phyloP scores from a whole-genome alignment of 2,113 vertebrate genomes.

The Callipepla californica region DNA sequence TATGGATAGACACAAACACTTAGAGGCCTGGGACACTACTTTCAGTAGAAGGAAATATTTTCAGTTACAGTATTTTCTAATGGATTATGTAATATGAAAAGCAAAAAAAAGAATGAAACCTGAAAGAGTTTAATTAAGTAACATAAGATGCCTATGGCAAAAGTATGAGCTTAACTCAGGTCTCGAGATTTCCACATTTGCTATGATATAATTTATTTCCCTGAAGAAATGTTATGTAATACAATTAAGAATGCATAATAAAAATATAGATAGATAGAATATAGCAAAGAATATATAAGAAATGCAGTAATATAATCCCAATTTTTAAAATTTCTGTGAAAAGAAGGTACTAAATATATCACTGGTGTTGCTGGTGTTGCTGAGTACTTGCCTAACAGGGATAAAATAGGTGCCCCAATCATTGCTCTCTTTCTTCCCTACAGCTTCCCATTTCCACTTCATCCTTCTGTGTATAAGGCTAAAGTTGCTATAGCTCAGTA shows the following conservation, averaged over 20 bases:
- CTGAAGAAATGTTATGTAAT: not conserved
- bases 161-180: not conserved
- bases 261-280: not conserved
- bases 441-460: not conserved
- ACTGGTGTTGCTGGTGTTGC: not conserved
- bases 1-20: not conserved
- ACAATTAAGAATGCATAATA: not conserved
- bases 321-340: not conserved
- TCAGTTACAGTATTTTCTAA: slow-evolving; percentile 11
- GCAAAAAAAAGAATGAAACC: slow-evolving; percentile 3
- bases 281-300: not conserved
- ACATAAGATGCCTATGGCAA: not conserved
- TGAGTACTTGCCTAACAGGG: not conserved
- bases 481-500: not conserved
- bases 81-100: not conserved
- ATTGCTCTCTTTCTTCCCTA: not conserved
- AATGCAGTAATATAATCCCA: not conserved
- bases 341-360: not conserved
- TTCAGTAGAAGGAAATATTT: slow-evolving; percentile 5
- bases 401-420: accelerated
- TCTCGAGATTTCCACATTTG: slow-evolving; percentile 20
- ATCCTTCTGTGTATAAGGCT: not conserved
- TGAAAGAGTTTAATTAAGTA: slow-evolving; percentile 25
- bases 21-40: not conserved
- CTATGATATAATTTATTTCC: slow-evolving; percentile 11